Evolutionary conservation across 53 echinoderm and acorn worm species (phyloP), one percentile per base, ranked within the genome.

Genomic region (Astropecten irregularis): DNA sequence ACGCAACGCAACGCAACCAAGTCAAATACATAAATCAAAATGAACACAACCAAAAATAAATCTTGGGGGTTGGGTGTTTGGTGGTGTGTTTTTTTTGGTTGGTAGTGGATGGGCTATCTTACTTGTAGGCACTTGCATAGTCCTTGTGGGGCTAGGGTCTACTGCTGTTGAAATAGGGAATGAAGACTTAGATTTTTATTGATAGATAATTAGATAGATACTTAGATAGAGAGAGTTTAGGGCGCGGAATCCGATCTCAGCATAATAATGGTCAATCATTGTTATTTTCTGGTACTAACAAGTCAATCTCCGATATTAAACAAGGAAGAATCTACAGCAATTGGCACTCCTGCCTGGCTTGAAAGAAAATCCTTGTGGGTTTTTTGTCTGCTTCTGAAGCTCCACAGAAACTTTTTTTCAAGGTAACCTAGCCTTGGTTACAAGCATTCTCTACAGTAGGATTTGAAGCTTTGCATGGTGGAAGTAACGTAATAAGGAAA

Each of bases 91-190:
- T 61, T 34, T 32, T 61, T 15, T 29, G 28, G 28, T 28, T 11
- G 7, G 22, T 54, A 16, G 61, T 16, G 19, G 65, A 65, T 34
- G 42, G 68, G 36, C n/a, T 42, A 46, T 60, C 79, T 79, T 79
- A 79, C 79, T 79, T 79, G 79, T 46, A 44, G 79, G 14, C 26
- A 79, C 48, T 39, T 79, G 29, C 3, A 79, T 40, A 47, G 31
- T 79, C 79, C 79, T 62, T 60, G 79, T 79, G 38, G 79, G 79
- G 79, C 79, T 79, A 62, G 79, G 79, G 25, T n/a, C 79, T 47
- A 79, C 5, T 28, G 79, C 79, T 79, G 79, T 32, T n/a, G 40
- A 59, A 79, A 20, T 71, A 79, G 42, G 79, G 40, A 79, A 79
- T 32, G 79, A 46, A 79, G n/a, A n/a, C n/a, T n/a, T 62, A 62